A percentile compares a stretch with the other conserved stretches of the same genome.
Conservation (phyloP, 1,140 invertebrate species). For the Drosophila sp. region DNA sequence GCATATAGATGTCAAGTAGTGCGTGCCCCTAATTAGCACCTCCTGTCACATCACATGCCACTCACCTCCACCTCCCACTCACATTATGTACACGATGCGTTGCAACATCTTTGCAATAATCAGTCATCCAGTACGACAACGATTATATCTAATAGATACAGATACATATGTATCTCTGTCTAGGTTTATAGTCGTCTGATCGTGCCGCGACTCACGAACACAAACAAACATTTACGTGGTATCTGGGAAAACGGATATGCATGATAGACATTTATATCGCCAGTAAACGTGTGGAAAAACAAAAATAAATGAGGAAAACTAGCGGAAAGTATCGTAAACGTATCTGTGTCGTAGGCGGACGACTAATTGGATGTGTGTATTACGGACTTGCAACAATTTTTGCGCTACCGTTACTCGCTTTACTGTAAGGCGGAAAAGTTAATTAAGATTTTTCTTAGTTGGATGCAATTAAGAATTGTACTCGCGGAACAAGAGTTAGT, state of each 20-base stretch:
- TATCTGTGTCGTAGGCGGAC: conserved; percentile 70
- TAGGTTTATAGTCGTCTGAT: conserved; percentile 64
- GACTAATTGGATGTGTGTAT: conserved; percentile 63
- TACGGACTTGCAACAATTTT: conserved; percentile 26
- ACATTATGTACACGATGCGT: neutral
- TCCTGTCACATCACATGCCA: conserved; percentile 58
- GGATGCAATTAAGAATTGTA: neutral
- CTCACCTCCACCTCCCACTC: conserved; percentile 23
- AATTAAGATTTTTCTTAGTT: neutral
- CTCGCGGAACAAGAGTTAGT: neutral
- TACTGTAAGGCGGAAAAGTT: neutral
- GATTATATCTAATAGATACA: conserved; percentile 20
- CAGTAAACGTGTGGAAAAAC: conserved; percentile 21
- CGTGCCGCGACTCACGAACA: conserved; percentile 58
- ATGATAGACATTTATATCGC: conserved; percentile 51
- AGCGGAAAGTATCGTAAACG: conserved; percentile 66
- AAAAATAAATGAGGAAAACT: conserved; percentile 73
- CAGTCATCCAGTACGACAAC: conserved; percentile 48
- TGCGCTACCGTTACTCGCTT: neutral
- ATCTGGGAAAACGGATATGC: conserved; percentile 72
- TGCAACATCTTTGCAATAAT: conserved; percentile 53
- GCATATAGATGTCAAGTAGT: conserved; percentile 15
- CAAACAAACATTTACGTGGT: conserved; percentile 30
- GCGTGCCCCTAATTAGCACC: conserved; percentile 78
- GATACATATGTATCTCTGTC: conserved; percentile 15